These are phyloP conservation scores for Dynastes hyllus DNA, from an alignment of 2,888 invertebrate species.

Conservation along the genomic window DNA sequence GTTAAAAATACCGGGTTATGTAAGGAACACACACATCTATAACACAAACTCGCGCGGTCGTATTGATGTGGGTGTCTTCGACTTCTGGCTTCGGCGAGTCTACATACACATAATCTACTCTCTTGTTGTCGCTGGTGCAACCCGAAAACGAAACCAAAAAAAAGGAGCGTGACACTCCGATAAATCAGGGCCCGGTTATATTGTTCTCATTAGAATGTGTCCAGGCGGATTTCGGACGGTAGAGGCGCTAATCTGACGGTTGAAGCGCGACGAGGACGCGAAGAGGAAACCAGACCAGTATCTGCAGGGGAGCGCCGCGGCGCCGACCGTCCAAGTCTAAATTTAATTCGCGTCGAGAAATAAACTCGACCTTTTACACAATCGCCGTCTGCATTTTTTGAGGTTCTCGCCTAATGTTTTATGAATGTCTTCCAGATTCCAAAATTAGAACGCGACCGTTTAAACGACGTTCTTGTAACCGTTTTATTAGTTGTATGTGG, in stretches of 20 bases:
- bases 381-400: slow-evolving; percentile 68
- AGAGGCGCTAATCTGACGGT: slow-evolving; percentile 6
- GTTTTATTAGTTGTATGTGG: slow-evolving; percentile 24
- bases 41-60: not conserved
- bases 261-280: slow-evolving; percentile 57
- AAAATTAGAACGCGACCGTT: slow-evolving; percentile 52
- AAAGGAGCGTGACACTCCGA: slow-evolving; percentile 33
- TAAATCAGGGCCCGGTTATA: slow-evolving; percentile 39
- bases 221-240: not conserved
- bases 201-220: slow-evolving; percentile 41
- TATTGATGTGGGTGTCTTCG: slow-evolving; percentile 31
- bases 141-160: slow-evolving; percentile 24
- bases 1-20: slow-evolving; percentile 44
- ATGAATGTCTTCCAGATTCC: slow-evolving; percentile 53
- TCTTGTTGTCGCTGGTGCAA: slow-evolving; percentile 2
- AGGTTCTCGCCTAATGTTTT: slow-evolving; percentile 52
- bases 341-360: slow-evolving; percentile 65
- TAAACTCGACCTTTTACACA: slow-evolving; percentile 65
- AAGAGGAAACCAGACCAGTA: slow-evolving; percentile 67
- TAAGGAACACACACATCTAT: slow-evolving; percentile 19
- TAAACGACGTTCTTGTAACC: slow-evolving; percentile 43
- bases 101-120: slow-evolving; percentile 9
- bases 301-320: slow-evolving; percentile 67
- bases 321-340: slow-evolving; percentile 62
- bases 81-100: slow-evolving; percentile 13